Conservation (phyloP, 2,113 vertebrate species). For the Lophochroa leadbeateri region DNA sequence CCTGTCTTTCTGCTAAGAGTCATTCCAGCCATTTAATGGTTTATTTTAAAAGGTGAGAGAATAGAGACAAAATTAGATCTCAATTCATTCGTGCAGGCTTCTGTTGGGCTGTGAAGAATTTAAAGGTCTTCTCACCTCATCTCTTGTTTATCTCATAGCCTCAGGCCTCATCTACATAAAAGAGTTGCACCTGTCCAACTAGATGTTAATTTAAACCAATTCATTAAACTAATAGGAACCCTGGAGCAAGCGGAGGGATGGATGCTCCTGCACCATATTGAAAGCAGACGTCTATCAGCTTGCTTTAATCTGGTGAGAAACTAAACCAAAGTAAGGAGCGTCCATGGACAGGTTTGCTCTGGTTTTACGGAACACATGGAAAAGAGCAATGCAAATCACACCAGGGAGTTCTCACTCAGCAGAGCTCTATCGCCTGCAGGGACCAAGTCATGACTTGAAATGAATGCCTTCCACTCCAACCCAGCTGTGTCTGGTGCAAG, state of each 20-base stretch:
- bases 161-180: conserved; percentile 36
- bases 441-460: background rate
- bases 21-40: background rate
- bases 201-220: conserved; percentile 50
- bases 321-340: background rate
- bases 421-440: background rate
- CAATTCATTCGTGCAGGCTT: background rate
- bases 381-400: conserved; percentile 47
- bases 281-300: conserved; percentile 1
- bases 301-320: conserved; percentile 66
- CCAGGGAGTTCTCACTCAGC: conserved; percentile 5
- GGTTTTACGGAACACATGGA: conserved; percentile 17
- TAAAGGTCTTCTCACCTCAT: conserved; percentile 32
- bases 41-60: background rate
- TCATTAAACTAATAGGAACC: conserved; percentile 35
- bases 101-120: conserved; percentile 26
- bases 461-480: background rate
- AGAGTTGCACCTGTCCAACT: conserved; percentile 13
- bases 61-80: conserved; percentile 30
- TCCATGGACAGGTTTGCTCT: conserved; percentile 47
- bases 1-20: background rate
- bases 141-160: conserved; percentile 41
- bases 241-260: background rate
- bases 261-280: background rate
- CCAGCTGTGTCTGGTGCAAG: background rate